These are phyloP conservation scores for Chinchilla lanigera DNA, from an alignment of 2,113 vertebrate genomes.

Conservation along the genomic window DNA sequence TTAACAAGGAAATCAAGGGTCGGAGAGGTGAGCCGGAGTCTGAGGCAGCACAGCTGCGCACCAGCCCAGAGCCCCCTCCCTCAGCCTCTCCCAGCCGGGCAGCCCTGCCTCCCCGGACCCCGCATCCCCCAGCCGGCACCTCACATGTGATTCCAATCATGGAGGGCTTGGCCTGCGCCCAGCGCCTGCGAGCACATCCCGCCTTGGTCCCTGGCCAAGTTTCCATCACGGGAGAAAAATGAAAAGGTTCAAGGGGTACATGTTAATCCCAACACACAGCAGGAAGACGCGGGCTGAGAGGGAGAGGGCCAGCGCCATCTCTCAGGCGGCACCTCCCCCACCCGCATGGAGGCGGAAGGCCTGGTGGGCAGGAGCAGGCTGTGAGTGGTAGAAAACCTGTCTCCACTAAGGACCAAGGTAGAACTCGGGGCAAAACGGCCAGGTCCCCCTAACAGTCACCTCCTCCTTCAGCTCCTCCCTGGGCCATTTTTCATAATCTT, in stretches of 20 bases:
- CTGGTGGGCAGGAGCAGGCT: too few species aligned
- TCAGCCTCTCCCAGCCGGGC: neutral
- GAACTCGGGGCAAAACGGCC: neutral
- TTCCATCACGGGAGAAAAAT: conserved; percentile 78
- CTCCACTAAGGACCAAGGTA: neutral
- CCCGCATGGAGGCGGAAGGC: neutral
- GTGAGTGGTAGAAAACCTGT: neutral
- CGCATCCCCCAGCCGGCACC: neutral
- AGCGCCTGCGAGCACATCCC: conserved; percentile 52
- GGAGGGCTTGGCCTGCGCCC: conserved; percentile 58
- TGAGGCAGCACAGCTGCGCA: neutral
- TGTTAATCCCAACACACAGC: conserved; percentile 67
- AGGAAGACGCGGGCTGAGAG: neutral
- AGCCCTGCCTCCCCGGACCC: neutral
- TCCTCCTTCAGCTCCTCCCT: neutral
- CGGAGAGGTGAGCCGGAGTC: neutral
- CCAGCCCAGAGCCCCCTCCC: neutral
- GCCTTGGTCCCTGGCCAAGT: conserved; percentile 71
- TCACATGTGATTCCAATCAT: conserved; percentile 73
- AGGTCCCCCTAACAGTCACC: neutral
- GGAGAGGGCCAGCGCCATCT: neutral
- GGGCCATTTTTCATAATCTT: neutral
- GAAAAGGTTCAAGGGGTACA: conserved; percentile 66
- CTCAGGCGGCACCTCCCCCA: neutral
- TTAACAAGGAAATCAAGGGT: neutral